Conservation (phyloP, 2,797 vertebrate genomes). For the Cyprinodon diabolis region DNA sequence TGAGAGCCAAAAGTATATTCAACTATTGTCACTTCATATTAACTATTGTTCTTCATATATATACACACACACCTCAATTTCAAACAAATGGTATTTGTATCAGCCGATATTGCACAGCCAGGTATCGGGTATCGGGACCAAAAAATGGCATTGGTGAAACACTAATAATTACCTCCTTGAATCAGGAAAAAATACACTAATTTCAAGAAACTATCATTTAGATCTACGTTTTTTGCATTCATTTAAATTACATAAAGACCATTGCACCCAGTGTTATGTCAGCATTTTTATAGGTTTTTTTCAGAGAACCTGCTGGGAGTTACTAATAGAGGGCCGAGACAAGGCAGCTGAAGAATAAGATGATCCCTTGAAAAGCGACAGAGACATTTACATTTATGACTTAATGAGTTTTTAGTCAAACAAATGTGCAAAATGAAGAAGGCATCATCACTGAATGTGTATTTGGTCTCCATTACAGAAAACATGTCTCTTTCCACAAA, state of each 20-base stretch:
- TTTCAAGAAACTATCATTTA: too few species aligned
- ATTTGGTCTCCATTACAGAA: not conserved
- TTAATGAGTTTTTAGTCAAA: not conserved
- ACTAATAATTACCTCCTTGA: too few species aligned
- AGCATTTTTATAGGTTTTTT: conserved; percentile 34
- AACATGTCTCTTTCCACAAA: not conserved
- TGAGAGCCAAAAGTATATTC: too few species aligned
- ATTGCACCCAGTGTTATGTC: conserved; percentile 18
- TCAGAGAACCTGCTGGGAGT: conserved; percentile 38
- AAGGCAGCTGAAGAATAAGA: not conserved
- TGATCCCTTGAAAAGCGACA: not conserved
- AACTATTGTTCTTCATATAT: too few species aligned
- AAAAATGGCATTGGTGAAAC: too few species aligned
- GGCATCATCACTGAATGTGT: not conserved
- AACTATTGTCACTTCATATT: too few species aligned
- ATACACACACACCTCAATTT: too few species aligned
- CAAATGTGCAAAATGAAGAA: not conserved
- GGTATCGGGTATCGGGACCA: too few species aligned
- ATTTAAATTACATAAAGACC: conserved; percentile 29
- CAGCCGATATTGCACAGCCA: too few species aligned
- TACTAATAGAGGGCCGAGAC: conserved; percentile 23
- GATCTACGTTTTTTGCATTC: conserved; percentile 13
- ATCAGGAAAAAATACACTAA: too few species aligned
- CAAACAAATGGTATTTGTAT: too few species aligned
- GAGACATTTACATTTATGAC: not conserved